A percentile compares a stretch with the other conserved stretches of the same genome.
These are phyloP conservation scores for Lacerta bilineata DNA, from an alignment of 2,797 vertebrate species.

Conservation along the genomic window DNA sequence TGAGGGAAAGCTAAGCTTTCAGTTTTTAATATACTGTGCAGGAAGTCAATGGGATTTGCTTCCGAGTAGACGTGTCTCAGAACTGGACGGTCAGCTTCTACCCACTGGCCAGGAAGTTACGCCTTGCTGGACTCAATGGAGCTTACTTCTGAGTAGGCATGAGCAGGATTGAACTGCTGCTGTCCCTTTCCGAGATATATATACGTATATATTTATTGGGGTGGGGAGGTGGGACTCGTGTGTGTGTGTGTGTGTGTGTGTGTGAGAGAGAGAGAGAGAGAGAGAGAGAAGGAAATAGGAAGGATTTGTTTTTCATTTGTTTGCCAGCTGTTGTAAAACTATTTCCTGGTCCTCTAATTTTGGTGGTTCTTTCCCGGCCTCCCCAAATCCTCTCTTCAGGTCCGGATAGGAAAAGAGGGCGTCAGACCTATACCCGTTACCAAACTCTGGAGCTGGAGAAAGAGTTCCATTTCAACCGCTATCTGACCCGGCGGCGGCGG, in stretches of 20 bases:
- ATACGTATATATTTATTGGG: too few species aligned
- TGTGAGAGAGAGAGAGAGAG: too few species aligned
- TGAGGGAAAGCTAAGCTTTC: too few species aligned
- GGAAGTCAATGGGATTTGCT: not conserved
- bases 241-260: too few species aligned
- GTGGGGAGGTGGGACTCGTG: too few species aligned
- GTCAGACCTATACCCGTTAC: conserved; percentile 90
- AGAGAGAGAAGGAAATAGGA: too few species aligned
- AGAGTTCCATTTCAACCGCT: conserved; percentile 89
- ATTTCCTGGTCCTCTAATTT: conserved; percentile 50
- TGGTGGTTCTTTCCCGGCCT: not conserved
- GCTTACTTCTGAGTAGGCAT: not conserved
- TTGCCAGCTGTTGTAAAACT: not conserved
- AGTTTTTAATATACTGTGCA: too few species aligned
- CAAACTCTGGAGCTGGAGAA: conserved; percentile 89
- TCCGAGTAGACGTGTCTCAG: not conserved
- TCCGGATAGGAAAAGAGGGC: conserved; percentile 88
- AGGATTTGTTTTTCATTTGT: not conserved
- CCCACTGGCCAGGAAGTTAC: not conserved
- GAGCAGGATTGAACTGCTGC: not conserved
- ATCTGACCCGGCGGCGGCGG: conserved; percentile 86
- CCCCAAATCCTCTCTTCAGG: conserved; percentile 76
- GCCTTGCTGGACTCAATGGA: not conserved
- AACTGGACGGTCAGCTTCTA: too few species aligned
- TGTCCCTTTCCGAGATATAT: conserved; percentile 27